phyloP scores from a whole-genome alignment of 1,140 invertebrate species.

The Magallana gigas region DNA sequence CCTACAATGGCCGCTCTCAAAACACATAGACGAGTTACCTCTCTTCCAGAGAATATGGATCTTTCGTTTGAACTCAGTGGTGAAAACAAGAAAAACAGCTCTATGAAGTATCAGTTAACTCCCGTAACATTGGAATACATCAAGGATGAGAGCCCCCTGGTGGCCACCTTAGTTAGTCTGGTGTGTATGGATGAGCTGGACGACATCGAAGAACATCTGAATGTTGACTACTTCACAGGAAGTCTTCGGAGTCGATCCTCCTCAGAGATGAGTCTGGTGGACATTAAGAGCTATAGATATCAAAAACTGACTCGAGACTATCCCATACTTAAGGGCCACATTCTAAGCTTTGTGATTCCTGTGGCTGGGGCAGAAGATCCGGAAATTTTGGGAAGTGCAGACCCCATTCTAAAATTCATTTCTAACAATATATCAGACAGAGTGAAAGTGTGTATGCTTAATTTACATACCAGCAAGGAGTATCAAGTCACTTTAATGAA shows the following conservation, averaged over 20 bases:
- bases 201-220: constrained; percentile 69
- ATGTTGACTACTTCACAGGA: constrained; percentile 67
- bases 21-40: constrained; percentile 51
- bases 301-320: constrained; percentile 72
- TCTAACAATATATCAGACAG: constrained; percentile 70
- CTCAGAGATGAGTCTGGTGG: constrained; percentile 74
- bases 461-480: constrained; percentile 67
- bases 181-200: constrained; percentile 75
- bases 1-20: constrained; percentile 15
- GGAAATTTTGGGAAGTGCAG: constrained; percentile 69
- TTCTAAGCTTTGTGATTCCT: constrained; percentile 73
- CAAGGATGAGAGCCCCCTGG: constrained; percentile 71
- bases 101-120: constrained; percentile 66
- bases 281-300: constrained; percentile 76
- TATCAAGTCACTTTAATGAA: constrained; percentile 67
- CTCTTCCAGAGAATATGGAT: constrained; percentile 56
- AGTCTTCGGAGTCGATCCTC: constrained; percentile 58
- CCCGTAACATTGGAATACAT: constrained; percentile 75
- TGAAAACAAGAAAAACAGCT: neutral
- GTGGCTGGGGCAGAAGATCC: constrained; percentile 71
- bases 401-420: constrained; percentile 75
- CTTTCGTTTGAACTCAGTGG: constrained; percentile 35
- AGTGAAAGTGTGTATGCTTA: constrained; percentile 73
- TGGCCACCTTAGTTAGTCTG: constrained; percentile 75
- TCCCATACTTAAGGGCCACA: constrained; percentile 71